Evolutionary conservation across 2,797 vertebrate species (phyloP).

Genomic region (Platalea minor): DNA sequence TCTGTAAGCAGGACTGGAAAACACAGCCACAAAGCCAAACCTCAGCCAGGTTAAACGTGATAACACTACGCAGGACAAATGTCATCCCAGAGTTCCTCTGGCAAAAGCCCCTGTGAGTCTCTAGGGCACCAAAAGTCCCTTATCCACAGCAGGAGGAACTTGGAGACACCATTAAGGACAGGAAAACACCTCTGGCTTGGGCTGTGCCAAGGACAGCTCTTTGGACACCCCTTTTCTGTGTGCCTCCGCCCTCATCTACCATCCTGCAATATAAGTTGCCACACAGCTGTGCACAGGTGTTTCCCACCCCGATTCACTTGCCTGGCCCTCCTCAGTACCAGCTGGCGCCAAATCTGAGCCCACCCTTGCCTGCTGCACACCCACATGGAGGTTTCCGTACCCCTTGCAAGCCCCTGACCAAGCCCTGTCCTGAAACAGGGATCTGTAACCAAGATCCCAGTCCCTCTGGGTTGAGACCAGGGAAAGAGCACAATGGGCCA

Average conservation of each 20-base stretch:
- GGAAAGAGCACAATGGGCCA: not conserved
- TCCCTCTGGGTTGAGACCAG: not conserved
- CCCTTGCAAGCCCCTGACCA: rapidly evolving
- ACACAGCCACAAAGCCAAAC: not conserved
- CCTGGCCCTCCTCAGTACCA: not conserved
- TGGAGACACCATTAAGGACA: not conserved
- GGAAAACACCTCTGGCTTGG: not conserved
- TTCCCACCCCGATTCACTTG: not conserved
- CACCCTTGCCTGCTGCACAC: not conserved
- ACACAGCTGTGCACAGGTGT: not conserved
- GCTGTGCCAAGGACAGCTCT: not conserved
- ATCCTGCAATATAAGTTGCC: not conserved
- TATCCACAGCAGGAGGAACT: not conserved
- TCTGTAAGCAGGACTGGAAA: not conserved
- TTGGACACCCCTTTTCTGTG: not conserved
- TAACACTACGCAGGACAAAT: not conserved
- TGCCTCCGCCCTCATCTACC: not conserved
- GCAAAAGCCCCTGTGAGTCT: not conserved
- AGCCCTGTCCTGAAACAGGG: not conserved
- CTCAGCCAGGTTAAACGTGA: not conserved
- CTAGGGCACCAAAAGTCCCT: not conserved
- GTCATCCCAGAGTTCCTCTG: not conserved
- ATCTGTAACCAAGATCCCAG: not conserved
- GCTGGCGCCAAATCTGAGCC: not conserved
- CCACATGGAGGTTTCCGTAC: rapidly evolving